Conservation (phyloP, 2,113 vertebrate species). For the Sapajus apella region DNA sequence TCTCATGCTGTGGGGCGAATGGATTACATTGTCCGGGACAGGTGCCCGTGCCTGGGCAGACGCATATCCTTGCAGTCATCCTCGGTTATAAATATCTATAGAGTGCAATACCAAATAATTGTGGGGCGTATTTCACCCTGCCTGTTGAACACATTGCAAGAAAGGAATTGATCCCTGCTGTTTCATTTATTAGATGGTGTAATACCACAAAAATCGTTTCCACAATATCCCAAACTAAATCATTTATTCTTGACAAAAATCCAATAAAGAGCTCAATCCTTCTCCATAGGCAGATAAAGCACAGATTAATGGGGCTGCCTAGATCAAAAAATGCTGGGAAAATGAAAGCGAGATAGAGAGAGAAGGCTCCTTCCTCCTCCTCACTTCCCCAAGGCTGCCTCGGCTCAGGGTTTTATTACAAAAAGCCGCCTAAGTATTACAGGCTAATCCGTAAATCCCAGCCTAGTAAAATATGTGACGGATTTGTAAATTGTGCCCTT, state of each 20-base stretch:
- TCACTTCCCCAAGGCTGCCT: conserved; percentile 83
- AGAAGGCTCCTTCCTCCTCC: conserved; percentile 82
- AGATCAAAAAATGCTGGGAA: conserved; percentile 81
- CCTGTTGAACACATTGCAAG: conserved; percentile 74
- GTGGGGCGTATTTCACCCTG: conserved; percentile 69
- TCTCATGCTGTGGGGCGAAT: background rate
- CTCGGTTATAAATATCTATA: conserved; percentile 73
- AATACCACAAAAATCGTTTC: conserved; percentile 81
- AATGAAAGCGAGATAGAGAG: conserved; percentile 75
- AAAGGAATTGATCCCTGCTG: conserved; percentile 81
- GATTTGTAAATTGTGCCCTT: conserved; percentile 94
- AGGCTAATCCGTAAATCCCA: conserved; percentile 91
- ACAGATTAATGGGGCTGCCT: conserved; percentile 84
- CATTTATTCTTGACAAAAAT: conserved; percentile 88
- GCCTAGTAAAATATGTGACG: conserved; percentile 89
- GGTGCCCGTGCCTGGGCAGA: conserved; percentile 9
- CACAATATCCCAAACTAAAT: conserved; percentile 85
- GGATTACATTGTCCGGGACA: background rate
- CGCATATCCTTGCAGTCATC: background rate
- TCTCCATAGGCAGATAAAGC: conserved; percentile 87
- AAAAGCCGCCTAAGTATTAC: conserved; percentile 90
- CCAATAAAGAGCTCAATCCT: conserved; percentile 88
- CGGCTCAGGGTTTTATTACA: conserved; percentile 87
- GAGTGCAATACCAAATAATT: conserved; percentile 66
- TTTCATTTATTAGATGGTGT: conserved; percentile 80